Base-by-base conservation (phyloP, 2,888 invertebrate species). In the Pristionchus japonicus region DNA sequence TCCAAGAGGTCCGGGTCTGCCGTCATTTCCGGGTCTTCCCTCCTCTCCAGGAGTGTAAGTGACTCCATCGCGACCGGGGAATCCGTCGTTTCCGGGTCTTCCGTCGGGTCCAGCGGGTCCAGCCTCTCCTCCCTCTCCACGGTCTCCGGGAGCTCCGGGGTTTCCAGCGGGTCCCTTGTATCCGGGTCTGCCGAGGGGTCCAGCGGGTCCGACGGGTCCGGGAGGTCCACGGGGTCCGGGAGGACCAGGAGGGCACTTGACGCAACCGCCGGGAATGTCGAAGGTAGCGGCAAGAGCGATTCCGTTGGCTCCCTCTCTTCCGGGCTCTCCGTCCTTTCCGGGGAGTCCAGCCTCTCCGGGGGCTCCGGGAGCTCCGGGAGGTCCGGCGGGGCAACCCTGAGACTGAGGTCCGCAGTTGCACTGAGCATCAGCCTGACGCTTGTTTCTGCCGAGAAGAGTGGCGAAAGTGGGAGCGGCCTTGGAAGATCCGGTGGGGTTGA, bases 211-310 rank as follows among this genome's bases (percentile, higher is more conserved):
- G 23, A 82, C 57, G 84, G 89, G 89, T 89, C 92, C 92, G 52
- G 91, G 89, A 23, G 90, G 90, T 89, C 92, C 91, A 57, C 89
- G 89, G 88, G 91, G 90, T 90, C 92, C 92, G 34, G 90, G 89
- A 43, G 90, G 90, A 88, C 92, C 92, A 52, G 91, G 90, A 86
- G 91, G 91, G 88, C 92, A 83, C 86, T 86, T 64, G 88, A 92
- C 90, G 89, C 92, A 92, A 88, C 92, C 92, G 57, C 92, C 92
- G 77, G 92, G 92, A 89, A 92, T 90, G 61, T 92, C 91, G 89
- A 91, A 91, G 70, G 91, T 91, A 86, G 90, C 89, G 61, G 91
- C 91, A 74, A 92, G 90, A 83, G 91, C 89, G 47, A 90, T 88
- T 90, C 92, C 92, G 57, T 90, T 89, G 27, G 91, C 91, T 90